phyloP scores from a whole-genome alignment of 2,113 vertebrate genomes.

The Aythya baeri region DNA sequence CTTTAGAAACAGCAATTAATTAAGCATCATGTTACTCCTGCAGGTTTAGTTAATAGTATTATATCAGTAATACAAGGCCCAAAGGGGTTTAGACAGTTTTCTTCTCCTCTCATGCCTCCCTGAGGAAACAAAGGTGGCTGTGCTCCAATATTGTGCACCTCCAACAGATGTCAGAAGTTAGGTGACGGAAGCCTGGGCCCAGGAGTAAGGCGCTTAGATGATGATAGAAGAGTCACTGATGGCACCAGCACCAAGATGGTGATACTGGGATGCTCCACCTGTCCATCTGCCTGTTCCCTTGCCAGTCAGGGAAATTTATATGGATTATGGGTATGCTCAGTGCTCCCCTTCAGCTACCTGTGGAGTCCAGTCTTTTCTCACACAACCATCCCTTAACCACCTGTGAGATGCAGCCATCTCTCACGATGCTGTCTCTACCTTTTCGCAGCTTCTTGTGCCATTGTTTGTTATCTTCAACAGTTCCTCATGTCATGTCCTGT shows the following conservation, averaged over 20 bases:
- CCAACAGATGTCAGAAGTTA: neutral
- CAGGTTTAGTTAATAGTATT: neutral
- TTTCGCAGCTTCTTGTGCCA: neutral
- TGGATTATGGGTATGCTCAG: neutral
- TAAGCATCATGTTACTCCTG: neutral
- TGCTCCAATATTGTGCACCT: neutral
- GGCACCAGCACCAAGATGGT: rapidly evolving
- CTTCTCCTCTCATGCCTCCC: neutral
- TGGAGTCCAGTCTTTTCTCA: neutral
- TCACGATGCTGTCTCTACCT: neutral
- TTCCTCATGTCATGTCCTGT: neutral
- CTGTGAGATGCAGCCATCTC: neutral
- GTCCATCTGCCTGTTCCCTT: neutral
- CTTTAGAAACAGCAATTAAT: slow-evolving; percentile 26
- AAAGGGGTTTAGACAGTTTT: neutral
- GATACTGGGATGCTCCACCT: neutral
- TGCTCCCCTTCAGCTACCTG: neutral
- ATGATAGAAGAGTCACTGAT: neutral
- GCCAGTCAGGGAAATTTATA: neutral
- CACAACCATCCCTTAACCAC: neutral
- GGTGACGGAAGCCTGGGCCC: neutral
- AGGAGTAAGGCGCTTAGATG: neutral
- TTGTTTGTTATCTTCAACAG: neutral
- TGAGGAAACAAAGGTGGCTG: neutral
- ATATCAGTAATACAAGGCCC: neutral